Evolutionary conservation across 2,113 vertebrate genomes (phyloP), one percentile per base, ranked within the genome.

Genomic region (Bubalus kerabau): DNA sequence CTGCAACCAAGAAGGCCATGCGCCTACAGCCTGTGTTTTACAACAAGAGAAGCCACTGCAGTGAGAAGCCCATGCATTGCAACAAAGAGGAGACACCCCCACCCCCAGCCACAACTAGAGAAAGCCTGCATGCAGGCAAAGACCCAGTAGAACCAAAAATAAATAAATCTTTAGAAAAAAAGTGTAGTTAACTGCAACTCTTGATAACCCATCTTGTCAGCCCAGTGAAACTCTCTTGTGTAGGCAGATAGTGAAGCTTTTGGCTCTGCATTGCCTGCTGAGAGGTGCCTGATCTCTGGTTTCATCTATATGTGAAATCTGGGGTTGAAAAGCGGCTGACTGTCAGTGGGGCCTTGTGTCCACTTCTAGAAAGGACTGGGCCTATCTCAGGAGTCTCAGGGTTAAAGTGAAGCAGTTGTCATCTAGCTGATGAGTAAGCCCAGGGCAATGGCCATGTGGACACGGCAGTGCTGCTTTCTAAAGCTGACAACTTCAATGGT

Each of bases 291-390:
- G 83, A 76, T 93, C 43, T 82, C 2, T 93, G 80, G 24, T 87
- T 96, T 88, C 76, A 86, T 48, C 48, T 50, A 7, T 78, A 28
- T 83, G 84, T 83, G 87, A 86, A 88, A 95, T 95, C 43, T 93
- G 2, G 2, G 43, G 56, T 78, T 82, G 86, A 90, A 92, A 96
- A 91, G 26, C 56, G 19, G 81, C 52, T 86, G 88, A 48, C 48
- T 95, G 89, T 96, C 64, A 90, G 48, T 95, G 50, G 46, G 8
- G 59, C 17, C 81, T 96, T 96, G 84, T 97, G 67, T 91, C 67
- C 43, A 9, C 67, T 60, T 91, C 43, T 83, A 62, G 84, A 95
- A 94, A 93, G 84, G 36, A 56, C 15, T 71, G 46, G 86, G 76
- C 40, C 71, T 81, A 4, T 92, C 76, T 74, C 56, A 87, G 87